These are phyloP conservation scores for Homarus gammarus DNA, from an alignment of 2,888 invertebrate genomes.

Conservation along the genomic window DNA sequence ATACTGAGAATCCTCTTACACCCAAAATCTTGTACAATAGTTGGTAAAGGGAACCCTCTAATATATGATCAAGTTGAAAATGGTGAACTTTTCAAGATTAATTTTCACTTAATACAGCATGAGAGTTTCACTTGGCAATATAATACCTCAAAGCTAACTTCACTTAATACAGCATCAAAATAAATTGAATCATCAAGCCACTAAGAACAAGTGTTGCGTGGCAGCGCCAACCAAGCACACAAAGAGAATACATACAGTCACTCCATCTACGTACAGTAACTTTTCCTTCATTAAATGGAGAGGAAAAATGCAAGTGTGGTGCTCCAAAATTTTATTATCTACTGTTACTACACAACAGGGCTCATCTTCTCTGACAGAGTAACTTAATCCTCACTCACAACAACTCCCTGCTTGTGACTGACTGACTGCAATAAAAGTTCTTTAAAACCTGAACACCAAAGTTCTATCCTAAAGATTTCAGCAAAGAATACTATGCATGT, in stretches of 20 bases:
- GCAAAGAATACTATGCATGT: constrained; percentile 13
- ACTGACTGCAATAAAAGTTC: constrained; percentile 2
- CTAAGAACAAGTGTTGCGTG: not conserved
- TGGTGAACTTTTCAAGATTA: too few relatives aligned
- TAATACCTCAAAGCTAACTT: too few relatives aligned
- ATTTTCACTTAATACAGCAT: too few relatives aligned
- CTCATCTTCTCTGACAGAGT: constrained; percentile 7
- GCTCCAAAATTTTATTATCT: constrained; percentile 65
- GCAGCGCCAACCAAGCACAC: not conserved
- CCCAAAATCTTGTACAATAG: too few relatives aligned
- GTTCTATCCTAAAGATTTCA: constrained; percentile 18
- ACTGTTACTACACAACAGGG: constrained; percentile 58
- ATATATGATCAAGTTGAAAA: too few relatives aligned
- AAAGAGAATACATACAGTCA: not conserved
- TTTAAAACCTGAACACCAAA: constrained; percentile 15
- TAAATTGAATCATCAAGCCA: not conserved
- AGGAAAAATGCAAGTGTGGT: constrained; percentile 63
- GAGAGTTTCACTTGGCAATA: too few relatives aligned
- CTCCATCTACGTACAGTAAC: not conserved
- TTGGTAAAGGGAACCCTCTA: too few relatives aligned
- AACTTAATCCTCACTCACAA: constrained; percentile 11
- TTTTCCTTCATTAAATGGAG: constrained; percentile 23
- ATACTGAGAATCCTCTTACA: too few relatives aligned
- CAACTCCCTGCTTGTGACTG: constrained; percentile 11
- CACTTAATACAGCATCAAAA: not conserved